Evolutionary conservation across 2,888 invertebrate genomes (phyloP), one percentile per base, ranked within the genome.

Genomic region (Perithous albicinctus): DNA sequence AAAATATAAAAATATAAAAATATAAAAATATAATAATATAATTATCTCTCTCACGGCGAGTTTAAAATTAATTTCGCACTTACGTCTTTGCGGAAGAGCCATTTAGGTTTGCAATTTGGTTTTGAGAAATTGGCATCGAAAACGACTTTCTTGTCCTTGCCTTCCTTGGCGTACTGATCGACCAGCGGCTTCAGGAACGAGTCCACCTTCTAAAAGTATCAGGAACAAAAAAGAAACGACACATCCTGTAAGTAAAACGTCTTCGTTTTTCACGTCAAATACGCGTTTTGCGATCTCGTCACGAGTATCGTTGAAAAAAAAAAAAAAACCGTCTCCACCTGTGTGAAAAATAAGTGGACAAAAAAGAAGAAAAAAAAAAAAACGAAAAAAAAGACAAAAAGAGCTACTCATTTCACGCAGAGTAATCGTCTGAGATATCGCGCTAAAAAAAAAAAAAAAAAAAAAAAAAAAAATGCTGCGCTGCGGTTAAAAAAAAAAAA

Each of bases 101-200:
- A 98, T 93, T 97, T 98, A 7, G 98, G 97, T 92, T 98, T 98
- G 90, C 96, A 95, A 93, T 99, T 98, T n/a, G 98, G 96, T 94
- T 99, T 99, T 85, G 98, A 97, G 94, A 99, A 99, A 92, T 97
- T 96, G 83, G 97, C 98, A 93, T 98, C 98, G 91, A 99, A 98
- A 48, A 95, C 95, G 86, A 98, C 97, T 93, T 98, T 97, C 93
- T 98, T 98, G 93, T 99, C 99, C 93, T 98, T 98, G 88, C 99
- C 97, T 95, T 99, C 97, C 93, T 98, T 97, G 87, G 97, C 97
- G 92, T 96, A 97, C 94, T 97, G 96, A 94, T 99, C 99, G 90
- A 98, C 96, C 90, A 99, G 94, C 83, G 98, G 98, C 93, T 97
- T 98, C 93, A 98, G 95, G 96, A 98, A 99, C 83, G 96, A 95